Conservation (phyloP, 2,113 vertebrate genomes). For the Anarhynchus alexandrinus region DNA sequence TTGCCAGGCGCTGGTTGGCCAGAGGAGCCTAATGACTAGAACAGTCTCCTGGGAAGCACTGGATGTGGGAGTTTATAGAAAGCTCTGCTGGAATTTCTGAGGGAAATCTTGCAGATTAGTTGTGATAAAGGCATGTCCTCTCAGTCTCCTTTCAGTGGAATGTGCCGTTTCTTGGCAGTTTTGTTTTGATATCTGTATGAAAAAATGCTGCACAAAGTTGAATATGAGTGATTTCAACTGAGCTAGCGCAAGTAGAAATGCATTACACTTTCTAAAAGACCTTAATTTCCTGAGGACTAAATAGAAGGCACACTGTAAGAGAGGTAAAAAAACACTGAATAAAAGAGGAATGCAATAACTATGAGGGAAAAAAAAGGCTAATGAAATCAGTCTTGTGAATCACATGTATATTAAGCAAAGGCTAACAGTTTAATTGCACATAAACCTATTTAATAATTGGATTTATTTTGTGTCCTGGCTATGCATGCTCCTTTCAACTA, state of each 20-base stretch:
- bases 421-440: constrained; percentile 39
- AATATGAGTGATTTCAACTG: not conserved
- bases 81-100: not conserved
- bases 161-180: not conserved
- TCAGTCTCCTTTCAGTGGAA: not conserved
- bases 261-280: not conserved
- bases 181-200: not conserved
- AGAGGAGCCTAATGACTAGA: not conserved
- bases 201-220: not conserved
- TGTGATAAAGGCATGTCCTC: not conserved
- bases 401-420: not conserved
- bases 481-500: not conserved
- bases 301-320: not conserved
- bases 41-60: not conserved
- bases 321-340: not conserved
- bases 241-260: not conserved
- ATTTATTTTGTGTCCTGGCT: constrained; percentile 4
- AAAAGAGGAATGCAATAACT: not conserved
- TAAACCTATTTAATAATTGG: constrained; percentile 23
- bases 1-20: not conserved
- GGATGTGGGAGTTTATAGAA: not conserved
- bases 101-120: not conserved
- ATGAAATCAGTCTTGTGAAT: not conserved
- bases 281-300: not conserved
- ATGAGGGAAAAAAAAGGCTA: not conserved